phyloP scores from a whole-genome alignment of 2,888 invertebrate genomes.

The Nycteola revayana region DNA sequence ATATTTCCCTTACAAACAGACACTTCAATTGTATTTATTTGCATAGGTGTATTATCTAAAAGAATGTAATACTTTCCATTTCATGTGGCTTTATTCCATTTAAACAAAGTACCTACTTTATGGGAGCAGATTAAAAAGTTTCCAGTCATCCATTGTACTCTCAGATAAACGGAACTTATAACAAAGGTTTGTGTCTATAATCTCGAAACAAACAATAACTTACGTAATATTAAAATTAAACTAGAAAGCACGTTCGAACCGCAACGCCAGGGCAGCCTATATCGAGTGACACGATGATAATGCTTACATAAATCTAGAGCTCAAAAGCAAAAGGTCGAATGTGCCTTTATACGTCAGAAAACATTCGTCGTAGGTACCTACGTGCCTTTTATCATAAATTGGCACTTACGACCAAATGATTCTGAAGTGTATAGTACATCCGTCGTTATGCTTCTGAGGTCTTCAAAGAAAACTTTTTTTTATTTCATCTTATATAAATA shows the following conservation, averaged over 20 bases:
- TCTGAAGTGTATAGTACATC: too few relatives aligned
- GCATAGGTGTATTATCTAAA: too few relatives aligned
- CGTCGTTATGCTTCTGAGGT: too few relatives aligned
- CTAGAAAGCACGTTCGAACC: constrained; percentile 50
- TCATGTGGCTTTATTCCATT: constrained; percentile 15
- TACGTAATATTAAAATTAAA: constrained; percentile 52
- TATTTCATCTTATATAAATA: too few relatives aligned
- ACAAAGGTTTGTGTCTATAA: constrained; percentile 32
- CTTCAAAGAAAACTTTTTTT: too few relatives aligned
- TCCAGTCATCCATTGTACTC: constrained; percentile 27
- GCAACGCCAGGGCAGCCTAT: constrained; percentile 20
- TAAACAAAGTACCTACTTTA: constrained; percentile 26
- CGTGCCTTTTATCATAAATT: too few relatives aligned
- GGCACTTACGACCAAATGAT: too few relatives aligned
- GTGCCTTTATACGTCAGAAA: too few relatives aligned
- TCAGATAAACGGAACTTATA: constrained; percentile 30
- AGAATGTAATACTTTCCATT: constrained; percentile 19
- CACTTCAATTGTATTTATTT: too few relatives aligned
- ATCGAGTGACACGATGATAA: constrained; percentile 48
- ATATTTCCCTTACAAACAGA: too few relatives aligned
- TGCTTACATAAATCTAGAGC: constrained; percentile 58
- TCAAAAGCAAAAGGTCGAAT: too few relatives aligned
- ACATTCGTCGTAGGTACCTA: too few relatives aligned
- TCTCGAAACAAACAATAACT: constrained; percentile 40
- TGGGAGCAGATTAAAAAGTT: constrained; percentile 13